Base-by-base conservation (phyloP, 2,888 invertebrate species). In the Monoplex corrugatus region DNA sequence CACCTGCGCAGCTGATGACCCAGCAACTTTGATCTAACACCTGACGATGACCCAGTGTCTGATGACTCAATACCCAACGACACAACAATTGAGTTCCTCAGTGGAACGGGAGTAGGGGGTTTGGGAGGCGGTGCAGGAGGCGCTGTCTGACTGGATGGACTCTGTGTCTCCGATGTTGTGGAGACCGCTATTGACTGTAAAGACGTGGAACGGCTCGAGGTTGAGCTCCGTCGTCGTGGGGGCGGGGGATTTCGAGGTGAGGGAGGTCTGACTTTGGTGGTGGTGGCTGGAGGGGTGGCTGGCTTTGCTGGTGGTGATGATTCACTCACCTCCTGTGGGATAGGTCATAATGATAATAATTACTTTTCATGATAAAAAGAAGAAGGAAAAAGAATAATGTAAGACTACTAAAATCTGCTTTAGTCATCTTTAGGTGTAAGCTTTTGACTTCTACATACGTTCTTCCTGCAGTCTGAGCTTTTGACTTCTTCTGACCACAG, bases 211-310 rank as follows among this genome's bases (percentile, higher is more conserved):
- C 40, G 72, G 0, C 40, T 19, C 6, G 78, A 43, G 8, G 38
- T 35, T 19, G 78, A 43, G 0, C 5, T 3, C 32, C 40, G 16
- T 19, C 43, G 78, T 0, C 78, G 78, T 16, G 78, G 78, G 28
- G 78, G 78, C 5, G 78, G 78, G 2, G 78, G 78, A 28, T 80
- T 13, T 40, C 23, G 40, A 8, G 40, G 78, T 8, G 78, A 78
- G 23, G 43, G 78, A 28, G 78, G 78, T 43, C 78, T 32, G 78
- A 80, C 28, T 80, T 80, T 80, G 40, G 78, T 23, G 3, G 78
- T 80, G 40, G 78, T 23, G 3, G 78, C 28, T 2, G 78, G 35
- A 8, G 43, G 43, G 78, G 10, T 16, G 78, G 23, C 16, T 3
- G 38, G 75, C 16, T 1, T 75, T 16, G 57, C 16, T 16, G 35